phyloP scores from a whole-genome alignment of 1,140 invertebrate species.

The Heliothis virescens region DNA sequence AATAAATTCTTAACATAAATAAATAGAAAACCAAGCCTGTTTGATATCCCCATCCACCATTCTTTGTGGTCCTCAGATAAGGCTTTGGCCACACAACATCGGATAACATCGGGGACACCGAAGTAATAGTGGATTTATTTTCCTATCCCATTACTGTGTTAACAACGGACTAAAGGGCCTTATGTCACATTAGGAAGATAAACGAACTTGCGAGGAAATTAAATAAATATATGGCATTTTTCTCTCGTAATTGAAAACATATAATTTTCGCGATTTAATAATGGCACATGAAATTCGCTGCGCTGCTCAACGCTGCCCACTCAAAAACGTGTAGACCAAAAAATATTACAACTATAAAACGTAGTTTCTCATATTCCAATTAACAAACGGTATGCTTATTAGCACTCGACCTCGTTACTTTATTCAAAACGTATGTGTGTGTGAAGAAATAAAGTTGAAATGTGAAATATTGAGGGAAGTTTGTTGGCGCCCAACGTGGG shows the following conservation, averaged over 20 bases:
- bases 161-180: constrained; percentile 34
- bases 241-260: not conserved
- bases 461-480: constrained; percentile 56
- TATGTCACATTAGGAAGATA: not conserved
- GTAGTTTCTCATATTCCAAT: constrained; percentile 37
- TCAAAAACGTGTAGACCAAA: constrained; percentile 34
- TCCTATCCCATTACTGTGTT: constrained; percentile 44
- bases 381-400: constrained; percentile 49
- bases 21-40: constrained; percentile 23
- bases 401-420: constrained; percentile 46
- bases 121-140: constrained; percentile 48
- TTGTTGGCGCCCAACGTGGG: constrained; percentile 65
- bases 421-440: constrained; percentile 51
- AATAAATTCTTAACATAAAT: constrained; percentile 12
- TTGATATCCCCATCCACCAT: constrained; percentile 12
- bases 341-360: constrained; percentile 35
- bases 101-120: constrained; percentile 44
- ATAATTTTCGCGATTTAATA: not conserved
- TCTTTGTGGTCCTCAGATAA: constrained; percentile 27
- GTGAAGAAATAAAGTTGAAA: constrained; percentile 59
- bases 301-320: not conserved
- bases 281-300: not conserved
- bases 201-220: not conserved
- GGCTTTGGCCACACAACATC: constrained; percentile 39
- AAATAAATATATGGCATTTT: not conserved